Base-by-base conservation (phyloP, 2,113 vertebrate genomes). In the Oryzias celebensis region DNA sequence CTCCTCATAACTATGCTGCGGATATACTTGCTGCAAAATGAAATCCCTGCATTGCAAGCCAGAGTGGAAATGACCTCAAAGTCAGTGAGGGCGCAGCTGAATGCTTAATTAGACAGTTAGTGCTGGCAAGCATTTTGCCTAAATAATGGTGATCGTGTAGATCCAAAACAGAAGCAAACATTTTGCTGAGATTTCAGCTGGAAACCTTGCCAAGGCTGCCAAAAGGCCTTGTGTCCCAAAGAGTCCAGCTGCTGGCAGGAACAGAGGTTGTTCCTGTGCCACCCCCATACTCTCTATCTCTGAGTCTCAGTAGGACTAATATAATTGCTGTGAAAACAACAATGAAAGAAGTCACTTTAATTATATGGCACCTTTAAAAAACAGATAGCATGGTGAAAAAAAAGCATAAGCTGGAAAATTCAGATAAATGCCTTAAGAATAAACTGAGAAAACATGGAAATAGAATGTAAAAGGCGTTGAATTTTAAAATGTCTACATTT, bases 51-150 rank as follows among this genome's bases (percentile, higher is more conserved):
- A 71, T 81, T 85, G 65, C 73, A 77, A 83, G 71, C 64, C 66
- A 59, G 53, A 78, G 62, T 76, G 76, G 84, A 75, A 86, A 86
- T 87, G 71, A 86, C 83, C 85, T 83, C 75, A 85, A 85, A 78
- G 81, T 84, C 81, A 75, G 55, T 56, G 71, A 77, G 74, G 83
- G 74, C 49, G 65, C 58, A 51, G 52, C 77, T 78, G 80, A 81
- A 88, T 83, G 78, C 74, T 76, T 83, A 82, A 89, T 88, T 81
- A 77, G 71, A 73, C 79, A 65, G 76, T 83, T 78, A 80, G 73
- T 67, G 73, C 81, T 85, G 84, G 86, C 86, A 82, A 71, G 75
- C 65, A 12, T 26, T 12, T 60, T 45, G 60, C 73, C 80, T 82
- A 80, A 84, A 83, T 87, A 78, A 89, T 84, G 74, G 71, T 47